Percentiles rank a stretch among this genome's conserved stretches.
These are phyloP conservation scores for Sebastes diploproa DNA, from an alignment of 2,797 vertebrate species.

Conservation along the genomic window DNA sequence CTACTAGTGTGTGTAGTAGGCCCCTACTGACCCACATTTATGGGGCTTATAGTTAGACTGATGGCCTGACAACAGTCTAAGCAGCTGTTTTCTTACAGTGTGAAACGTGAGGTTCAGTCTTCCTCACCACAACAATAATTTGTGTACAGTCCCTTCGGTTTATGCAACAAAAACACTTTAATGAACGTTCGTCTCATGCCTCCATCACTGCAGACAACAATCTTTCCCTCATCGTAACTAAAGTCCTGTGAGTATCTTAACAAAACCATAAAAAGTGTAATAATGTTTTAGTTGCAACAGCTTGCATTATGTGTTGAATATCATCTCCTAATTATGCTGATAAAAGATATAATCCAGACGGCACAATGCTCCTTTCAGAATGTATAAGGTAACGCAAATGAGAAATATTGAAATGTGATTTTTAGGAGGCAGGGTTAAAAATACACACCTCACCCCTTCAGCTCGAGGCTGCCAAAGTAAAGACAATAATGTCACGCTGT, in stretches of 20 bases:
- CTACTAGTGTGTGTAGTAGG: too few relatives aligned
- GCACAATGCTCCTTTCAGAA: background rate
- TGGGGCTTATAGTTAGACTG: too few relatives aligned
- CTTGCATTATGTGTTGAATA: background rate
- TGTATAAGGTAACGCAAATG: background rate
- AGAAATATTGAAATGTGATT: background rate
- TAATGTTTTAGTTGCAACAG: background rate
- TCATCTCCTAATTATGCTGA: background rate
- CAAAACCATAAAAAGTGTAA: background rate
- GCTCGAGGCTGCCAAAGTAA: background rate
- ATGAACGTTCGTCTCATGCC: background rate
- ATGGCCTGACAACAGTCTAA: too few relatives aligned
- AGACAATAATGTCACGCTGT: background rate
- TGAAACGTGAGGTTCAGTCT: background rate
- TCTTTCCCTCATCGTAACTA: background rate
- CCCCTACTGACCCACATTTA: too few relatives aligned
- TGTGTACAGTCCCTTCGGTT: background rate
- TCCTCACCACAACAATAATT: background rate
- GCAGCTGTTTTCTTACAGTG: background rate
- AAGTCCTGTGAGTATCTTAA: background rate
- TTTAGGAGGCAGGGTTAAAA: background rate
- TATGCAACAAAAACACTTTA: background rate
- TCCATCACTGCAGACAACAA: background rate
- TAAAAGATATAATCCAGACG: background rate
- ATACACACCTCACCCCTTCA: background rate